Percentiles rank a stretch among this genome's conserved stretches.
phyloP scores from a whole-genome alignment of 2,113 vertebrate genomes.

The Oxyruncus cristatus region DNA sequence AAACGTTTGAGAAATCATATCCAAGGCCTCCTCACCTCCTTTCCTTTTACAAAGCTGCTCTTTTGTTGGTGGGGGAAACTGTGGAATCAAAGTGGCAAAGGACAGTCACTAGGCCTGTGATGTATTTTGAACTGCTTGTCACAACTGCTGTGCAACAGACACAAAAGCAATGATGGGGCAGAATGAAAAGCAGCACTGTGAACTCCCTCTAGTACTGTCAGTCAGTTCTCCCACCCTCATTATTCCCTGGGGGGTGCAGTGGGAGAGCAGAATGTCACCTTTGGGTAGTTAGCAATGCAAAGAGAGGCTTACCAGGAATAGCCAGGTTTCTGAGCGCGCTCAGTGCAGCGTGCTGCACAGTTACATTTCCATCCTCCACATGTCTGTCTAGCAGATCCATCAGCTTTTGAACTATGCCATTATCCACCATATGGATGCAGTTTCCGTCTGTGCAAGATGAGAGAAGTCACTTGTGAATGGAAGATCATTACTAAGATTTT shows the following conservation, averaged over 20 bases:
- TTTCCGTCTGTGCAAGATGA: slow-evolving; percentile 84
- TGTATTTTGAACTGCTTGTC: background rate
- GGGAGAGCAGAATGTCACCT: background rate
- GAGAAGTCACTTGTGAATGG: slow-evolving; percentile 9
- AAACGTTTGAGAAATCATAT: background rate
- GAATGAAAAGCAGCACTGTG: background rate
- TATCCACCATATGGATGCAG: slow-evolving; percentile 99
- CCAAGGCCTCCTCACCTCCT: background rate
- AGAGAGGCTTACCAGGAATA: slow-evolving; percentile 85
- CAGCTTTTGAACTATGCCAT: slow-evolving; percentile 93
- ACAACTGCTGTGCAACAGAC: background rate
- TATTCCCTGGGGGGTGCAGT: background rate
- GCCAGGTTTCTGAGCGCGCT: slow-evolving; percentile 95
- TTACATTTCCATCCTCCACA: slow-evolving; percentile 94
- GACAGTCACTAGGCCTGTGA: background rate
- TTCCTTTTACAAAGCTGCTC: background rate
- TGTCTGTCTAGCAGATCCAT: slow-evolving; percentile 92
- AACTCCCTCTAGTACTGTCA: background rate
- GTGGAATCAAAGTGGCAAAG: background rate
- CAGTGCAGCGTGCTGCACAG: slow-evolving; percentile 93
- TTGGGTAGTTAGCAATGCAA: background rate
- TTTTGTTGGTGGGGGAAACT: background rate
- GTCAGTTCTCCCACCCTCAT: background rate
- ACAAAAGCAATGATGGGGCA: background rate
- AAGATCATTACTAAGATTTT: background rate